phyloP scores from a whole-genome alignment of 2,888 invertebrate genomes.

The Lymantria dispar region DNA sequence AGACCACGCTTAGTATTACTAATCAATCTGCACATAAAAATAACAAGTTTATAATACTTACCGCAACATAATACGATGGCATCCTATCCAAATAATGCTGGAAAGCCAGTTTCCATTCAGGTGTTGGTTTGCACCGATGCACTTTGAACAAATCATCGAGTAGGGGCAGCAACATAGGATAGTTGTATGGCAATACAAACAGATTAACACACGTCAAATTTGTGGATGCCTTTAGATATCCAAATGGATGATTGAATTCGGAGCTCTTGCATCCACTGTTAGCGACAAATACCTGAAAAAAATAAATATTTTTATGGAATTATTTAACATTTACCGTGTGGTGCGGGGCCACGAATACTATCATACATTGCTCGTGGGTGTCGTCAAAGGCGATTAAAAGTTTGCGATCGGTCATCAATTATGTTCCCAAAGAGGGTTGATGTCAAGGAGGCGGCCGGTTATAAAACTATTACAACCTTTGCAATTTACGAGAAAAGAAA shows the following conservation, averaged over 20 bases:
- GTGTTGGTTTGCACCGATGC: conserved; percentile 94
- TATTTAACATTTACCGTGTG: too few relatives aligned
- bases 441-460: too few relatives aligned
- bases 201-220: conserved; percentile 96
- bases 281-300: conserved; percentile 90
- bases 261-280: conserved; percentile 92
- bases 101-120: conserved; percentile 96
- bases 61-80: conserved; percentile 96
- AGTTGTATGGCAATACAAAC: conserved; percentile 99
- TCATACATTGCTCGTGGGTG: too few relatives aligned
- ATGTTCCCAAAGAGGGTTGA: too few relatives aligned
- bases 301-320: not conserved
- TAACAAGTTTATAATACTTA: conserved; percentile 45
- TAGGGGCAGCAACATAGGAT: conserved; percentile 95
- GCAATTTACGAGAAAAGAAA: too few relatives aligned
- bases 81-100: conserved; percentile 97
- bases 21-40: too few relatives aligned
- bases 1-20: too few relatives aligned
- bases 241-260: conserved; percentile 96
- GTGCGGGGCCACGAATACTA: too few relatives aligned
- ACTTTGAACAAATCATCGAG: conserved; percentile 97
- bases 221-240: conserved; percentile 97
- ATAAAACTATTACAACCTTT: too few relatives aligned
- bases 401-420: too few relatives aligned
- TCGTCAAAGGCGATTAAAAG: too few relatives aligned